phyloP scores from a whole-genome alignment of 2,113 vertebrate genomes.

The Malurus melanocephalus region DNA sequence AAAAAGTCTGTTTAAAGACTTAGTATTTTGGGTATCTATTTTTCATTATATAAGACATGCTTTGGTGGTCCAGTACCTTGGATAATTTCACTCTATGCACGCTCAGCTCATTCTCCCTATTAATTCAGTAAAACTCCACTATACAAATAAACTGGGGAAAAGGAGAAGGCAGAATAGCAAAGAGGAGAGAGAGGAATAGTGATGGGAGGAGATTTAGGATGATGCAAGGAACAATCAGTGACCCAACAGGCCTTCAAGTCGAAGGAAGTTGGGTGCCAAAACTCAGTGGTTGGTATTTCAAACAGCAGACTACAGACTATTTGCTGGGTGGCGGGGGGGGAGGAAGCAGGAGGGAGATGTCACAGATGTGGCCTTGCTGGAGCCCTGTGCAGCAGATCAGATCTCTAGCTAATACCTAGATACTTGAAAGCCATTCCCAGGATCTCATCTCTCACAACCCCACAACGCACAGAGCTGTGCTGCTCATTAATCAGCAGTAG shows the following conservation, averaged over 20 bases:
- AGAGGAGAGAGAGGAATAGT: not conserved
- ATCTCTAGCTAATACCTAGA: not conserved
- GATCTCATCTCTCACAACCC: not conserved
- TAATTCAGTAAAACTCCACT: constrained; percentile 30
- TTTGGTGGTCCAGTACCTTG: constrained; percentile 39
- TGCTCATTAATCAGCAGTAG: not conserved
- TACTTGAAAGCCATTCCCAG: not conserved
- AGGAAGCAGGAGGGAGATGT: not conserved
- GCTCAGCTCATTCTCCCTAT: constrained; percentile 20
- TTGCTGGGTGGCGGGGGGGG: accelerated
- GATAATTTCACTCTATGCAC: constrained; percentile 19
- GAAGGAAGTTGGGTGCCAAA: not conserved
- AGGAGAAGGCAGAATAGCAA: not conserved
- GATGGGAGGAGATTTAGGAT: not conserved
- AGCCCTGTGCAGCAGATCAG: not conserved
- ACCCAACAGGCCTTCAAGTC: not conserved
- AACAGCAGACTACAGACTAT: not conserved
- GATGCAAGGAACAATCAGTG: not conserved
- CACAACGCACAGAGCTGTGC: not conserved
- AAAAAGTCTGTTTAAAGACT: constrained; percentile 37
- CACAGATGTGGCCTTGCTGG: not conserved
- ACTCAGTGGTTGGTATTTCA: not conserved
- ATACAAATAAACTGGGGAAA: constrained; percentile 15
- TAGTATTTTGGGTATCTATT: not conserved
- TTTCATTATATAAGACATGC: constrained; percentile 30